Evolutionary conservation across 2,888 invertebrate genomes (phyloP), one percentile per base, ranked within the genome.

Genomic region (Scaptomyza polygonia): DNA sequence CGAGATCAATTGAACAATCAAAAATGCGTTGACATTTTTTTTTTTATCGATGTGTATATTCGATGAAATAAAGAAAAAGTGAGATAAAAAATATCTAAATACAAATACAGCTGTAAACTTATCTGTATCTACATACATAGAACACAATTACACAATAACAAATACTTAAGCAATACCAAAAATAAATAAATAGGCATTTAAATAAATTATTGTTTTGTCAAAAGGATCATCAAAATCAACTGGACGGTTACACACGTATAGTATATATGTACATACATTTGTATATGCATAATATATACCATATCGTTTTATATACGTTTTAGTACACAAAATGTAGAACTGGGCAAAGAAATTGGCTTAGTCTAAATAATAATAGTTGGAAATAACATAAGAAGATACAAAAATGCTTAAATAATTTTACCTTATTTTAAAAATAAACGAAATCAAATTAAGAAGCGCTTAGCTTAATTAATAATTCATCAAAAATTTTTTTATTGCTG

Each of bases 41-140:
- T 39, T 34, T n/a, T 14, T 9, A 45, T 49, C 39, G 54, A 16
- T 34, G 34, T 48, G 36, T 57, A 53, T 53, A 57, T 55, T 49
- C 30, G 7, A 30, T 55, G 32, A 58, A 49, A 48, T 53, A 34
- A 52, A 7, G 3, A 44, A 42, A 48, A 40, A 36, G 27, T 40
- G 45, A 56, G 59, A 42, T 14, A 45, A 55, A 52, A 69, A 55
- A 49, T 36, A 61, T 67, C 1, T n/a, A 77, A 80, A 72, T 65
- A 61, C 66, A 65, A 61, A 71, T 79, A 62, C 73, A 72, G 21
- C 40, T 65, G 12, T 40, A 66, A 77, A 57, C 72, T 14, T 36
- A 39, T 77, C 62, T 27, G 34, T n/a, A n/a, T n/a, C 21, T 36
- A 14, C 7, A 14, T 34, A 39, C 3, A n/a, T 30, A 9, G 16